phyloP scores from a whole-genome alignment of 2,888 invertebrate genomes.

The Thumatha senex region DNA sequence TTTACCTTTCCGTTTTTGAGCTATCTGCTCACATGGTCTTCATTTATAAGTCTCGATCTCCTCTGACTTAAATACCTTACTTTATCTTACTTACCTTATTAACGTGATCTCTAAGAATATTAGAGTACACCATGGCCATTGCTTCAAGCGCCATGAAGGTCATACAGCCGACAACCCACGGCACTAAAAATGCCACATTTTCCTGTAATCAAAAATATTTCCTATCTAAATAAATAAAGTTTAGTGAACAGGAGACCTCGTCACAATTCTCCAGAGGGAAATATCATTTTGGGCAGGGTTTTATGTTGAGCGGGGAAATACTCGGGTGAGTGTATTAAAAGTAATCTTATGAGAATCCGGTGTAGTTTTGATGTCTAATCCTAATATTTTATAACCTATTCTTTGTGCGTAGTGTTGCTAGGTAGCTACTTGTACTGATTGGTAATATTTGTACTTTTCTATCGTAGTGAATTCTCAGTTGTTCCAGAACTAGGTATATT shows the following conservation, averaged over 20 bases:
- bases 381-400: background rate
- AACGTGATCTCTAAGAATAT: slow-evolving; percentile 91
- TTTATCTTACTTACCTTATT: slow-evolving; percentile 89
- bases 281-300: background rate
- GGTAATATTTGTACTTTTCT: too few relatives aligned
- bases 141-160: slow-evolving; percentile 92
- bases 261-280: background rate
- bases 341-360: background rate
- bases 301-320: background rate
- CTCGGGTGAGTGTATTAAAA: background rate
- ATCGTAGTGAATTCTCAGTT: too few relatives aligned
- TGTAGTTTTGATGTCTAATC: background rate
- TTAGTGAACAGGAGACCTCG: background rate
- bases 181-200: slow-evolving; percentile 88
- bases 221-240: background rate
- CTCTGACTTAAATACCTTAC: too few relatives aligned
- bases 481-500: too few relatives aligned
- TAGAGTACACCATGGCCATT: slow-evolving; percentile 92
- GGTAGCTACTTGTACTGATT: too few relatives aligned
- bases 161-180: slow-evolving; percentile 91
- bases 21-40: too few relatives aligned
- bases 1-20: too few relatives aligned
- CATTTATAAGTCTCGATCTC: too few relatives aligned
- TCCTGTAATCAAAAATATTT: slow-evolving; percentile 80
- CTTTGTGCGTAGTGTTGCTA: too few relatives aligned